Evolutionary conservation across 2,888 invertebrate species (phyloP).

Genomic region (Esperia sulphurella): DNA sequence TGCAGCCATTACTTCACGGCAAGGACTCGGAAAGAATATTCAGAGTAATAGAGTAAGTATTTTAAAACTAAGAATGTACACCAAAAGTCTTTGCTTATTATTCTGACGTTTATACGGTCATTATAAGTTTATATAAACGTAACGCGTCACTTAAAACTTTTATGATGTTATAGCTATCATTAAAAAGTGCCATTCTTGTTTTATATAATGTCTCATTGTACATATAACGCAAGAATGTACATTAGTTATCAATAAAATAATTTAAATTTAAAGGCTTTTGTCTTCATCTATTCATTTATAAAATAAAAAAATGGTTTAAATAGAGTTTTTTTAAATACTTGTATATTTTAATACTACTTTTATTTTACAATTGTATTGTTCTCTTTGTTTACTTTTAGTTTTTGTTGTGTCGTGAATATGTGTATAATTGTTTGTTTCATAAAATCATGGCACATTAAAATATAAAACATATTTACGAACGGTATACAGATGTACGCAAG

Average conservation of each 20-base stretch:
- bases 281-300: too few relatives aligned
- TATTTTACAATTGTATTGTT: neutral
- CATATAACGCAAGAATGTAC: too few relatives aligned
- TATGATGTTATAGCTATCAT: too few relatives aligned
- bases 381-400: neutral
- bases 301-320: too few relatives aligned
- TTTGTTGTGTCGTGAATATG: conserved; percentile 38
- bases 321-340: too few relatives aligned
- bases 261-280: too few relatives aligned
- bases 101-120: neutral
- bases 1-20: conserved; percentile 84
- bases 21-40: conserved; percentile 82
- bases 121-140: neutral
- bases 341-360: too few relatives aligned
- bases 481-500: conserved; percentile 31
- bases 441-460: conserved; percentile 76
- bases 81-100: too few relatives aligned
- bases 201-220: too few relatives aligned
- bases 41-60: conserved; percentile 85
- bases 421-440: conserved; percentile 16
- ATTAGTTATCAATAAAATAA: too few relatives aligned
- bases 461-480: conserved; percentile 19
- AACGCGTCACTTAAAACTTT: too few relatives aligned
- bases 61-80: neutral
- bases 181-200: too few relatives aligned